These are phyloP conservation scores for Frieseomelitta varia DNA, from an alignment of 1,140 invertebrate genomes.

Conservation along the genomic window DNA sequence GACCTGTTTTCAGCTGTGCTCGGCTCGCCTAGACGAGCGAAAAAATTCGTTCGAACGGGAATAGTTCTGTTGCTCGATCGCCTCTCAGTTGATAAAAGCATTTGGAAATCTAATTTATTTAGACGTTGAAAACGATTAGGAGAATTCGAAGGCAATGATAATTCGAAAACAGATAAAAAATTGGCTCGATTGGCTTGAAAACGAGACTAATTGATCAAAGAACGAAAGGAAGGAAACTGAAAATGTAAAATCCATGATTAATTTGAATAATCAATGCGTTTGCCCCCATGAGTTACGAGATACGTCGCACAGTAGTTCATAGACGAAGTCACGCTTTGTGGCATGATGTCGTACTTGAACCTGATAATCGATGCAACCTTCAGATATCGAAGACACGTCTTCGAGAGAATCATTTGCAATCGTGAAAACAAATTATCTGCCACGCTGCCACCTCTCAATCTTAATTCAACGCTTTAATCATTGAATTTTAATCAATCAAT, in stretches of 20 bases:
- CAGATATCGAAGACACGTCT: not conserved
- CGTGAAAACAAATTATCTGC: not conserved
- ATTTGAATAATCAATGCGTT: not conserved
- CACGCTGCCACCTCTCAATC: not conserved
- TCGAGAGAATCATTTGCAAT: not conserved
- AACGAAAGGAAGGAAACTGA: no score
- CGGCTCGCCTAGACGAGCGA: not conserved
- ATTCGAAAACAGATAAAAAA: no score
- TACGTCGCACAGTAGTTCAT: not conserved
- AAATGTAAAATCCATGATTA: no score
- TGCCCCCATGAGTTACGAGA: not conserved
- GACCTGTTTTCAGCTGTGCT: conserved; percentile 27
- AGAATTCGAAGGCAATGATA: no score
- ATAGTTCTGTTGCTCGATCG: not conserved
- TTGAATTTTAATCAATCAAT: not conserved
- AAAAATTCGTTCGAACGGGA: not conserved
- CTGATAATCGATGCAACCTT: conserved; percentile 7
- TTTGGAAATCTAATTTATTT: not conserved
- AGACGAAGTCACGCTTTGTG: not conserved
- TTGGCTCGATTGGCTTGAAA: no score
- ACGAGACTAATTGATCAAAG: no score
- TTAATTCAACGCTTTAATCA: not conserved
- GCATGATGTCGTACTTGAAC: not conserved
- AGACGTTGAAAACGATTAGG: no score
- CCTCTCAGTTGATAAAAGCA: not conserved